Evolutionary conservation across 2,797 vertebrate genomes (phyloP), one percentile per base, ranked within the genome.

Genomic region (Spondyliosoma cantharus): DNA sequence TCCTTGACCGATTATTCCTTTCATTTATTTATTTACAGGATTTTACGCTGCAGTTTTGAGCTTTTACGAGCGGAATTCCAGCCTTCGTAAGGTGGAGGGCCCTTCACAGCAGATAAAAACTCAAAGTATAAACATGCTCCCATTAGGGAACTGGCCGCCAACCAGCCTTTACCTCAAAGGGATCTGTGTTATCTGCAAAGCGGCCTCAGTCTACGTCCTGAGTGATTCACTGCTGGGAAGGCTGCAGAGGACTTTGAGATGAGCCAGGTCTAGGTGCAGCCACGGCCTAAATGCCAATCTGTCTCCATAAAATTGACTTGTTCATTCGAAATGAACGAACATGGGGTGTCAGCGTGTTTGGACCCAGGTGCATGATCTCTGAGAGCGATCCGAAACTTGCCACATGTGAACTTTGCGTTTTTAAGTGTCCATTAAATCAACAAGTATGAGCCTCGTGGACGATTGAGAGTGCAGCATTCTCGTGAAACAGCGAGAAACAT

Each of bases 71-170:
- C 83, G 80, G 84, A 85, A 88, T 89, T 83, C 87, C 81, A 89
- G 86, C 74, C 87, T 87, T 81, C 82, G 89, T 86, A 54, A 14
- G 24, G 77, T 11, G 16, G 78, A 87, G 89, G 87, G 70, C 78
- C 79, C 74, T 90, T 89, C 83, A 53, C 79, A 54, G 85, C 69
- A 86, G 91, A 94, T 93, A 93, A 91, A 90, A 92, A 93, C 75
- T 73, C 87, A 25, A 69, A 92, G 91, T 87, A 90, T 94, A 94
- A 93, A 94, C 93, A 93, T 46, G 80, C 80, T 90, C 87, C 93
- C 93, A 94, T 94, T 94, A 92, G 77, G 60, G 81, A 90, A 63
- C 89, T 94, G 91, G 92, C 91, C 27, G 76, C 84, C 82, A 12
- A 92, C 82, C 91, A 90, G 87, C 74, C 86, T 76, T 69, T 74